Evolutionary conservation across 2,888 invertebrate genomes (phyloP).

Genomic region (Macropis europaea): DNA sequence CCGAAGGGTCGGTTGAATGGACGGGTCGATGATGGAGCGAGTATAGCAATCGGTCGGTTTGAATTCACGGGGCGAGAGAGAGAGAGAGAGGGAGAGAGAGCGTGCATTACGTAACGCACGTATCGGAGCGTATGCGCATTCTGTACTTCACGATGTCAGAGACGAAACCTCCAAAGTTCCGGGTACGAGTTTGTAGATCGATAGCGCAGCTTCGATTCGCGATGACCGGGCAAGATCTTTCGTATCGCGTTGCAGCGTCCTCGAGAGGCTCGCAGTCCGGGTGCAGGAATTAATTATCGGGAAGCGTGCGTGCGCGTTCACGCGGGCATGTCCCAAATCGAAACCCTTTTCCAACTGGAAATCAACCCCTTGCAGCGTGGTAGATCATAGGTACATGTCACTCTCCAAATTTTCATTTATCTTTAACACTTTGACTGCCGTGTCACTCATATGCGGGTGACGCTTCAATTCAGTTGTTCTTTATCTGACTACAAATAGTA

Average conservation of each 20-base stretch:
- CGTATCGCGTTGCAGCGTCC: conserved; percentile 39
- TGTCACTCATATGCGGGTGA: too few relatives aligned
- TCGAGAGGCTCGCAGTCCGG: conserved; percentile 45
- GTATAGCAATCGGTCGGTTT: conserved; percentile 33
- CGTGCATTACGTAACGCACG: conserved; percentile 50
- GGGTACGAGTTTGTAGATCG: conserved; percentile 44
- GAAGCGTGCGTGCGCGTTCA: conserved; percentile 54
- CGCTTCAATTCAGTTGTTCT: too few relatives aligned
- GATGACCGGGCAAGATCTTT: conserved; percentile 44
- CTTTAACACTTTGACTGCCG: too few relatives aligned
- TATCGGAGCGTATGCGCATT: conserved; percentile 38
- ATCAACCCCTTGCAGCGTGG: too few relatives aligned
- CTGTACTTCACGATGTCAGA: conserved; percentile 53
- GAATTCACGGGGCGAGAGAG: conserved; percentile 6
- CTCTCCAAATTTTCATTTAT: too few relatives aligned
- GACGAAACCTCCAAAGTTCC: conserved; percentile 42
- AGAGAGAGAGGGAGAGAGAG: too few relatives aligned
- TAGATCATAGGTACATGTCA: too few relatives aligned
- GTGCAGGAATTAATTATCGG: conserved; percentile 59
- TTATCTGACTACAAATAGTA: too few relatives aligned
- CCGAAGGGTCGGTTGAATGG: too few relatives aligned
- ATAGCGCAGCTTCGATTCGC: conserved; percentile 53
- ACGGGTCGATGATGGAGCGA: not conserved
- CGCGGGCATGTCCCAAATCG: conserved; percentile 19
- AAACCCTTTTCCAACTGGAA: too few relatives aligned